Evolutionary conservation across 2,888 invertebrate species (phyloP), one percentile per base, ranked within the genome.

Genomic region (Stramonita haemastoma): DNA sequence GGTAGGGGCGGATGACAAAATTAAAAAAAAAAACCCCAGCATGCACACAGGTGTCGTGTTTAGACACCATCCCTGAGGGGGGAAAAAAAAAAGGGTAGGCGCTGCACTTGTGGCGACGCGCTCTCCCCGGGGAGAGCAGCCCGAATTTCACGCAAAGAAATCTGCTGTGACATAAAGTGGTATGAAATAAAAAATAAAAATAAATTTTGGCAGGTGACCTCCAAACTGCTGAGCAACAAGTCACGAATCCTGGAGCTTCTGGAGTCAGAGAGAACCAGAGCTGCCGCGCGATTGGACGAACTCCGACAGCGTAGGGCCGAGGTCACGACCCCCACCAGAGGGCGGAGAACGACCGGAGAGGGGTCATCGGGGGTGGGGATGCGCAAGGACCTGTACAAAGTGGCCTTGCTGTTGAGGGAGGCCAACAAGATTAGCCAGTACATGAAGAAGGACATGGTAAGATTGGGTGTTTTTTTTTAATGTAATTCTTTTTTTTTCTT

Each of bases 381-480:
- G 8, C 93, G 93, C 87, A 93, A 92, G 83, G 95, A 95, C 89
- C 91, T 95, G 87, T 95, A 94, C 90, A 94, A 93, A 86, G 92
- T 94, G 36, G 94, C 94, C 0, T 91, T 95, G 70, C 92, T 94
- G 81, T 91, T 96, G 19, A 89, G 95, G 57, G 95, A 96, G 90
- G 95, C 95, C 26, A 96, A 95, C 93, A 95, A 95, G 90, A 95
- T 96, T 87, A 94, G 95, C 90, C 94, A 95, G 89, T 92, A 94
- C 86, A 92, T 95, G 29, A 94, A 95, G 89, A 95, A 94, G 89
- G 91, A 94, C 88, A 93, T 94, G 90, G 95, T 95, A 91, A 93
- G 94, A 46, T 34, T 26, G 29, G 6, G 32, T 26, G 46, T 4
- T 0, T 26, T 19, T 19, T 81, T 70, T 17, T 73, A 4, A 22